Percentiles rank a stretch among this genome's conserved stretches.
Conservation (phyloP, 2,797 vertebrate species). For the Taeniopygia guttata region DNA sequence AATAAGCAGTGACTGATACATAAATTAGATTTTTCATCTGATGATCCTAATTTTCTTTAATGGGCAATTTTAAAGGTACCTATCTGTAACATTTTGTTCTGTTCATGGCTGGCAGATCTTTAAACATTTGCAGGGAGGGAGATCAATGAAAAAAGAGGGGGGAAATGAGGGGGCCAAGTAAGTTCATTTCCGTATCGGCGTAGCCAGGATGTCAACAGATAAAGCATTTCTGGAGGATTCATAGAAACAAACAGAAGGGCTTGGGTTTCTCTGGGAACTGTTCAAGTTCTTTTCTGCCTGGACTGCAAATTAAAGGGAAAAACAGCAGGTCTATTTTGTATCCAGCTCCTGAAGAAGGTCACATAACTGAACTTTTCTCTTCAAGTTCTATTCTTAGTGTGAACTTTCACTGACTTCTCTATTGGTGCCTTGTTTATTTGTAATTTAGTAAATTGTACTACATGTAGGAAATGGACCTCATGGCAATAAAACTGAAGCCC, state of each 20-base stretch:
- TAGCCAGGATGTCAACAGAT: slow-evolving; percentile 30
- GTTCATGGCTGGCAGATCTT: neutral
- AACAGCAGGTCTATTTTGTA: slow-evolving; percentile 41
- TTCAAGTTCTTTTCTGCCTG: slow-evolving; percentile 3
- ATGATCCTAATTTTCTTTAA: neutral
- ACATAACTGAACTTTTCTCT: slow-evolving; percentile 69
- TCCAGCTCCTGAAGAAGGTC: slow-evolving; percentile 70
- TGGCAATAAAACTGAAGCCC: slow-evolving; percentile 37
- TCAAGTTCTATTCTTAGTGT: slow-evolving; percentile 78
- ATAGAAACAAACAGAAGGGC: slow-evolving; percentile 14
- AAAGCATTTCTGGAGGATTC: slow-evolving; percentile 9
- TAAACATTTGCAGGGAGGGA: neutral
- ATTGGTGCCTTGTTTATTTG: slow-evolving; percentile 63
- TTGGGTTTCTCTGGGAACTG: slow-evolving; percentile 2
- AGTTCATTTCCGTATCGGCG: slow-evolving; percentile 5
- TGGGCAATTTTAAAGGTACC: neutral
- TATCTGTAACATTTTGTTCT: neutral
- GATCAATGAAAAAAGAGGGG: neutral
- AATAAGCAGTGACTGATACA: neutral
- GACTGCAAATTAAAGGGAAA: slow-evolving; percentile 35
- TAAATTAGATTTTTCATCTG: neutral
- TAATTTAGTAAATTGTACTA: slow-evolving; percentile 61
- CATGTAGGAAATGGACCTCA: slow-evolving; percentile 66
- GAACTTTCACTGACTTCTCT: slow-evolving; percentile 74
- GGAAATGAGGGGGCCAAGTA: neutral